Percentiles rank a stretch among this genome's conserved stretches.
These are phyloP conservation scores for Menura novaehollandiae DNA, from an alignment of 2,113 vertebrate genomes.

Conservation along the genomic window DNA sequence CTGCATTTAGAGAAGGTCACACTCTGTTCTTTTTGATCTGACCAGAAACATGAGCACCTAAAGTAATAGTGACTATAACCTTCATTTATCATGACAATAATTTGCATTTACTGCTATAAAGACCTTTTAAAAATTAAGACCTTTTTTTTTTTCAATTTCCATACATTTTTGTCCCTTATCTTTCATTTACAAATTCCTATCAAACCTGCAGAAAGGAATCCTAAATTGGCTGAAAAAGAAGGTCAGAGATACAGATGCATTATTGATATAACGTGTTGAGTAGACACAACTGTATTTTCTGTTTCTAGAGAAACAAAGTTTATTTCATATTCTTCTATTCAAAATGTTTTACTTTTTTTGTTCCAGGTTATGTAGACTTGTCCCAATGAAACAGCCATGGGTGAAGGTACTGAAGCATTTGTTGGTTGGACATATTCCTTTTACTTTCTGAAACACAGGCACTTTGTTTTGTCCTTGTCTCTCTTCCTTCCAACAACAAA, in stretches of 20 bases:
- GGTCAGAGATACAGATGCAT: not conserved
- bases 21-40: not conserved
- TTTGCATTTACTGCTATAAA: not conserved
- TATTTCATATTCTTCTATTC: not conserved
- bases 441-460: not conserved
- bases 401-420: not conserved
- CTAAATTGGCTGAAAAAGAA: not conserved
- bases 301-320: not conserved
- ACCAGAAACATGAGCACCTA: not conserved
- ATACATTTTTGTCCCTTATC: not conserved
- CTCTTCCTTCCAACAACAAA: not conserved
- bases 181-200: not conserved
- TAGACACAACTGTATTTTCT: not conserved
- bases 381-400: not conserved
- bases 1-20: not conserved
- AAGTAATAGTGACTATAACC: not conserved
- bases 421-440: not conserved
- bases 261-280: not conserved
- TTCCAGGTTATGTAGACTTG: not conserved
- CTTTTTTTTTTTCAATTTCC: not conserved
- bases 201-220: not conserved
- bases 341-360: not conserved
- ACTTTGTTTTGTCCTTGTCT: not conserved
- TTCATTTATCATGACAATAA: not conserved
- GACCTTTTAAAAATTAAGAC: not conserved